Base-by-base conservation (phyloP, 2,113 vertebrate species). In the Eubucco bourcierii region DNA sequence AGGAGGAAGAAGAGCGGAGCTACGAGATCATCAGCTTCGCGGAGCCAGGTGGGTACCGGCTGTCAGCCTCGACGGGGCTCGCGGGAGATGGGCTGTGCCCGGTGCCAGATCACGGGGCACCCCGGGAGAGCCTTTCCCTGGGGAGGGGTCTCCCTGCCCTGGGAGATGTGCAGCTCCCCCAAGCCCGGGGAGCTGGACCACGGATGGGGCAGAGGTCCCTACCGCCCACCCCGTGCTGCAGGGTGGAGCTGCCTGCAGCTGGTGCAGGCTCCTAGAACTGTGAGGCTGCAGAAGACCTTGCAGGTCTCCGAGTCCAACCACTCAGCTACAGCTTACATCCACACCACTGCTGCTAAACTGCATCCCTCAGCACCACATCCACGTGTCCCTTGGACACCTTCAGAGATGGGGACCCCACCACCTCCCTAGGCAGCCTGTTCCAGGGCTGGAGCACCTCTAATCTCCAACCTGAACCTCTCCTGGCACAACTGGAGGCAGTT, bases 1-100 rank as follows among this genome's bases (percentile, higher is more conserved):
- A 98, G 90, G 68, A 17, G 8, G 89, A 60, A 4, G 77, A 88
- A 1, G 97, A 98, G 63, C 98, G 98, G 86, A 97, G 98, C 34
- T 99, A 99, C 96, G 99, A 99, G 95, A 98, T 99, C 89, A 98
- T 99, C 96, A 99, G 98, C 95, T 99, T 99, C 88, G 99, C 99
- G 23, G 97, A 99, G 90, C 97, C 97, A 97, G 98, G 99, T 99
- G 97, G 96, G 99, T 97, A 37, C 41, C 7, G 39, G 16, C 23
- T 4, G 1, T 18, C 12, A 27, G 6, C 8, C 46, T 27, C 52
- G 56, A 16, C 3, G 25, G 24, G 39, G 19, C 5, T 23, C 2
- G 8, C 17, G 5, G 5, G 41, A n/a, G 29, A 15, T 1, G 37
- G 34, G 64, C 15, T 8, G 64, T 1, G 3, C 37, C 37, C 7